These are phyloP conservation scores for Nomia melanderi DNA, from an alignment of 1,140 invertebrate species.

Conservation along the genomic window DNA sequence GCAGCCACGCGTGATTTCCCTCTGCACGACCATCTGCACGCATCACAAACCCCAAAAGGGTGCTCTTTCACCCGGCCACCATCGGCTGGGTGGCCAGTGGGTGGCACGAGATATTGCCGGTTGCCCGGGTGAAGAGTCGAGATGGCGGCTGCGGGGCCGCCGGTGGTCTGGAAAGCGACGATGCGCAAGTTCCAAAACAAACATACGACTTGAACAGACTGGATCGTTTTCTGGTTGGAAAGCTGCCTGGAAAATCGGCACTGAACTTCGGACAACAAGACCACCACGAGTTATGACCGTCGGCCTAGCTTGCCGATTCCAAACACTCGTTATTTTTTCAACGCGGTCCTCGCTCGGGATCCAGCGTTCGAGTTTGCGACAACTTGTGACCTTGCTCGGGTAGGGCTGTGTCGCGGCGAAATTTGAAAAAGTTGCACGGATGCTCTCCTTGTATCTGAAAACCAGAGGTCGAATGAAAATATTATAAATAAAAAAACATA, in stretches of 20 bases:
- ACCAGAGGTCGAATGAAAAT: too few species aligned
- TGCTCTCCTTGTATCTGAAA: too few species aligned
- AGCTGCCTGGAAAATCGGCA: conserved; percentile 58
- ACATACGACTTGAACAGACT: conserved; percentile 60
- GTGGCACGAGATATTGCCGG: conserved; percentile 52
- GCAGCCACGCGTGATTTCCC: conserved; percentile 77
- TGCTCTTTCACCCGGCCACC: conserved; percentile 72
- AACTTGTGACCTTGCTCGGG: too few species aligned
- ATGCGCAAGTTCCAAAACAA: conserved; percentile 64
- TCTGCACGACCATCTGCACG: conserved; percentile 76
- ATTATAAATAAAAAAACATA: too few species aligned
- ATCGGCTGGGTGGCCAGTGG: conserved; percentile 38
- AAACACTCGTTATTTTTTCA: conserved; percentile 34
- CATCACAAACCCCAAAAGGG: conserved; percentile 78
- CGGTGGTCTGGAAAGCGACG: conserved; percentile 41
- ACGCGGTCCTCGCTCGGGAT: background rate
- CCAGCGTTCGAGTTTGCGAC: background rate
- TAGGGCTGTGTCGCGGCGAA: too few species aligned
- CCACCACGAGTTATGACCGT: conserved; percentile 48
- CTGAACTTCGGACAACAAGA: conserved; percentile 26
- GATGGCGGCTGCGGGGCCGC: conserved; percentile 41
- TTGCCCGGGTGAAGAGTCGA: conserved; percentile 50
- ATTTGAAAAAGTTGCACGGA: too few species aligned
- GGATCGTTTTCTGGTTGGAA: conserved; percentile 65
- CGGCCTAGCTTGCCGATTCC: conserved; percentile 9